Evolutionary conservation across 2,888 invertebrate genomes (phyloP), one percentile per base, ranked within the genome.

Genomic region (Cryptus armator): DNA sequence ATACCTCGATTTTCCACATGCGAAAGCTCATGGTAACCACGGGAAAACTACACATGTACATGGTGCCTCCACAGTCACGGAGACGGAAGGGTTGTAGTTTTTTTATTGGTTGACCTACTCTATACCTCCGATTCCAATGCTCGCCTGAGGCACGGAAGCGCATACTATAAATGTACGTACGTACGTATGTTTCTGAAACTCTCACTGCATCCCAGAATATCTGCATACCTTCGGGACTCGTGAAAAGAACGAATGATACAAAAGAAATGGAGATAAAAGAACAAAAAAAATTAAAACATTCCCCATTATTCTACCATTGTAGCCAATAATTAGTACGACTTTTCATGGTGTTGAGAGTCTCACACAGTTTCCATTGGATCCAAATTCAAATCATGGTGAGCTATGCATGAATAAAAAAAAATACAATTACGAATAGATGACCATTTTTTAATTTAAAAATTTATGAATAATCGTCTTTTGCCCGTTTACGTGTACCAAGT

Each of bases 81-180:
- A 67, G 59, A 79, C 62, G 68, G 43, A 83, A 75, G 76, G 80
- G 79, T 68, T 76, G 67, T 59, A 75, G 59, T 82, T 86, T 85
- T 82, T 86, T 85, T 80, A 86, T 86, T 83, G 82, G 76, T 80
- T 77, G 84, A 85, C 84, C 84, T 76, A 84, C 48, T 67, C 79
- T 59, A 37, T 51, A 51, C 43, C 66, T 14, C 24, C 62, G 37
- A 29, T 14, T 29, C 62, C 32, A 32, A 24, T 29, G 37, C 14
- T 29, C 37, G 62, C 16, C 29, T n/a, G 29, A 37, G 29, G 62
- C 37, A 62, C 37, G 7, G 19, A 74, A 29, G 56, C 48, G 37
- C 48, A 44, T 43, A 48, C 67, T 75, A 75, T 75, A 62, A 62
- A 62, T 16, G 62, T 62, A 62, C 37, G 14, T 19, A 56, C 56